Evolutionary conservation across 2,797 vertebrate species (phyloP), one percentile per base, ranked within the genome.

Genomic region (Acrossocheilus wenchowensis): DNA sequence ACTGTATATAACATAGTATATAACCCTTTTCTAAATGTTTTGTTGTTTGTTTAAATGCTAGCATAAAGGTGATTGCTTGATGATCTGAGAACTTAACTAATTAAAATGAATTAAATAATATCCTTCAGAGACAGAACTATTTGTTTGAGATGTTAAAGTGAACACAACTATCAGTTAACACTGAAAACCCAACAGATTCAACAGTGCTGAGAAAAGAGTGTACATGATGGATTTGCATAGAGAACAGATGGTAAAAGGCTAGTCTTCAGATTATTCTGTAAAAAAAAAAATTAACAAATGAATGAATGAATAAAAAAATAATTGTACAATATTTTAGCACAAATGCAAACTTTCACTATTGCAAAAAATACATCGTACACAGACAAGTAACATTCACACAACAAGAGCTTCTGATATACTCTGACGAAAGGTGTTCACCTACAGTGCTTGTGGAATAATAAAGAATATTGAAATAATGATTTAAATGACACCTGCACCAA

Each of bases 401-500:
- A 69, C 34, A 72, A 73, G 23, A 26, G 23, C 7, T 60, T 10
- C 71, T 36, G 52, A 84, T 50, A 34, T 50, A 50, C 23, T 77
- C 6, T 60, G 8, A 54, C 9, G 2, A 83, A 62, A 83, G n/a
- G 62, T 34, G 66, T 45, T 36, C 69, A 39, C 9, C 43, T 12
- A n/a, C 48, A 72, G 14, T 21, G 12, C 69, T 48, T 15, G 14
- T 39, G 39, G 23, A 71, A 30, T n/a, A 80, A 43, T 23, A 21
- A 41, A 69, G 11, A 54, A 21, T 10, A 14, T 17, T 57, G 23
- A 81, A 15, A 74, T 23, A 82, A 30, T 68, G 68, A 83, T 81
- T 80, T 69, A 82, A 85, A 74, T 77, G 41, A 78, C 64, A 81
- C 71, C 81, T 78, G 78, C 77, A 72, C 41, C 57, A 72, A 34